Evolutionary conservation across 2,113 vertebrate genomes (phyloP).

Genomic region (Peucedramus taeniatus): DNA sequence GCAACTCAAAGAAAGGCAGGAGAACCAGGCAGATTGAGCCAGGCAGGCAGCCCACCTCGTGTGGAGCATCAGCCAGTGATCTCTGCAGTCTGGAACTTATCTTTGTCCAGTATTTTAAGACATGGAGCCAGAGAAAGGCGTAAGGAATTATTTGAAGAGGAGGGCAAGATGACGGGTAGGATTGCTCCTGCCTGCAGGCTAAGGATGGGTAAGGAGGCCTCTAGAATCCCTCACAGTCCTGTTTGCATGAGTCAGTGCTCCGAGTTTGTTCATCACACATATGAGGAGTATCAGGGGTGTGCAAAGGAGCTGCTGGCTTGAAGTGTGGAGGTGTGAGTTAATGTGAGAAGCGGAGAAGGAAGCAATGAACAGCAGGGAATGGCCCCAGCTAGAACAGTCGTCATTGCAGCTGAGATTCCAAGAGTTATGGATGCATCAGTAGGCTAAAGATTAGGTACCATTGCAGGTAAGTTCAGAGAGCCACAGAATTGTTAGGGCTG

Average conservation of each 20-base stretch:
- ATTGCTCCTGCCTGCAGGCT: not conserved
- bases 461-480: not conserved
- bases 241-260: fast-evolving
- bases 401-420: not conserved
- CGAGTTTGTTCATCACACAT: not conserved
- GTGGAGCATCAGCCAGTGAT: not conserved
- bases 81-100: not conserved
- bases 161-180: not conserved
- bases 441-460: not conserved
- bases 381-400: fast-evolving
- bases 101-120: not conserved
- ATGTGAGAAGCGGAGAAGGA: not conserved
- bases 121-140: not conserved
- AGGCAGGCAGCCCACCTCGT: not conserved
- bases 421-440: fast-evolving
- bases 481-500: too few species aligned
- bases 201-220: not conserved
- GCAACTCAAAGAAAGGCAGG: not conserved
- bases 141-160: not conserved
- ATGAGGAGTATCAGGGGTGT: fast-evolving
- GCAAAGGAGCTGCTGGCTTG: not conserved
- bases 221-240: not conserved
- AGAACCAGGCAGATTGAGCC: not conserved
- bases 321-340: not conserved
- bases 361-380: not conserved